Percentiles rank a stretch among this genome's conserved stretches.
Conservation (phyloP, 2,113 vertebrate species). For the Triplophysa tibetana region DNA sequence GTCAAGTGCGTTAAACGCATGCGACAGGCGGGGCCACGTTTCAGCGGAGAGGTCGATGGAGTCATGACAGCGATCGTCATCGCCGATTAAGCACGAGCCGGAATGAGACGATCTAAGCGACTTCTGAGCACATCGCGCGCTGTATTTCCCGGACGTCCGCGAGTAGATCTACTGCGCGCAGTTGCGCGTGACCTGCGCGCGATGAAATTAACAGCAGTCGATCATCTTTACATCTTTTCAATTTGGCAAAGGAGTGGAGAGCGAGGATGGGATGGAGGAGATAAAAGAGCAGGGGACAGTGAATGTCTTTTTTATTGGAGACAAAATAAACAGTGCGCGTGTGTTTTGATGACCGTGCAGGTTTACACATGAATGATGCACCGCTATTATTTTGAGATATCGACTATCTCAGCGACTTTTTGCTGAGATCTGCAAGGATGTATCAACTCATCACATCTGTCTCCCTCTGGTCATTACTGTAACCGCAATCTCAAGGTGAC, state of each 20-base stretch:
- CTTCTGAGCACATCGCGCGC: not conserved
- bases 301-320: not conserved
- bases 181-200: constrained; percentile 6
- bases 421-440: constrained; percentile 44
- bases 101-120: not conserved
- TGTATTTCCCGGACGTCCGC: not conserved
- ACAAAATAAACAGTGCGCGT: not conserved
- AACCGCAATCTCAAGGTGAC: not conserved
- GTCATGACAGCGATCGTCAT: constrained; percentile 12
- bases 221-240: constrained; percentile 30
- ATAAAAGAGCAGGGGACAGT: not conserved
- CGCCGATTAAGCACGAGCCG: constrained; percentile 12
- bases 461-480: not conserved
- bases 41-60: constrained; percentile 11
- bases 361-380: constrained; percentile 51
- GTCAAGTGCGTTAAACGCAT: constrained; percentile 29
- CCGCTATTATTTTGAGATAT: constrained; percentile 50
- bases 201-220: constrained; percentile 22
- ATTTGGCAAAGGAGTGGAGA: not conserved
- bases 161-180: constrained; percentile 14
- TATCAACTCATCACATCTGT: constrained; percentile 20
- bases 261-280: not conserved
- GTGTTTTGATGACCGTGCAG: constrained; percentile 45
- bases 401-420: constrained; percentile 37
- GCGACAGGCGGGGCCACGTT: constrained; percentile 27